phyloP scores from a whole-genome alignment of 2,797 vertebrate species.

The Peromyscus melanophrys region DNA sequence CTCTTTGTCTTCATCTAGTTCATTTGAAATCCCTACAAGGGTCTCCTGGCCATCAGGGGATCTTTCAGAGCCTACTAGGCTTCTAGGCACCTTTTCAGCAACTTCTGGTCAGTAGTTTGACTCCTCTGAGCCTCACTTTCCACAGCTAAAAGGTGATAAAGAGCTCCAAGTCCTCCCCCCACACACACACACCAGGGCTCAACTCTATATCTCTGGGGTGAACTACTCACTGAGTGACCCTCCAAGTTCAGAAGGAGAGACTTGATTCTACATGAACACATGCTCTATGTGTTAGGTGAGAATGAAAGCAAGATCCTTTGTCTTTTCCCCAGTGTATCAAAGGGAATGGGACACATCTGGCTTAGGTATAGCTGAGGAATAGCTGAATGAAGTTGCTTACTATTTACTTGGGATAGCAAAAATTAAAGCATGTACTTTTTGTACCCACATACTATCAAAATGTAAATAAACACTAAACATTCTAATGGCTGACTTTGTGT shows the following conservation, averaged over 20 bases:
- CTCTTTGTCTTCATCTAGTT: neutral
- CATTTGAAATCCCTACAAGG: conserved; percentile 20
- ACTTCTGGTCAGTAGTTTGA: neutral
- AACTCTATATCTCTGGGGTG: neutral
- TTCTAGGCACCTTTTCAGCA: neutral
- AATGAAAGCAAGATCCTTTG: neutral
- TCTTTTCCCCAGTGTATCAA: neutral
- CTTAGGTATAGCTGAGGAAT: neutral
- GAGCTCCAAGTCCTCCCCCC: neutral
- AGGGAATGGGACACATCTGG: neutral
- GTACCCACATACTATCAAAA: neutral
- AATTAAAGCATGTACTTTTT: neutral
- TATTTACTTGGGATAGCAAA: neutral
- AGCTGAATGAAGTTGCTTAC: neutral
- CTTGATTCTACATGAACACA: neutral
- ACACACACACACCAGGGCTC: neutral
- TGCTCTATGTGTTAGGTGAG: neutral
- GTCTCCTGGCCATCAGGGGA: neutral
- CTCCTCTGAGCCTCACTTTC: conserved; percentile 4
- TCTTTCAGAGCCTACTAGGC: neutral
- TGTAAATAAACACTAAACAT: neutral
- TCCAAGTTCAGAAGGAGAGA: neutral
- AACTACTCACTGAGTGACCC: neutral
- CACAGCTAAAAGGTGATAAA: neutral
- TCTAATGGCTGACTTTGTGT: neutral